Evolutionary conservation across 2,113 vertebrate genomes (phyloP).

Genomic region (Callospermophilus lateralis): DNA sequence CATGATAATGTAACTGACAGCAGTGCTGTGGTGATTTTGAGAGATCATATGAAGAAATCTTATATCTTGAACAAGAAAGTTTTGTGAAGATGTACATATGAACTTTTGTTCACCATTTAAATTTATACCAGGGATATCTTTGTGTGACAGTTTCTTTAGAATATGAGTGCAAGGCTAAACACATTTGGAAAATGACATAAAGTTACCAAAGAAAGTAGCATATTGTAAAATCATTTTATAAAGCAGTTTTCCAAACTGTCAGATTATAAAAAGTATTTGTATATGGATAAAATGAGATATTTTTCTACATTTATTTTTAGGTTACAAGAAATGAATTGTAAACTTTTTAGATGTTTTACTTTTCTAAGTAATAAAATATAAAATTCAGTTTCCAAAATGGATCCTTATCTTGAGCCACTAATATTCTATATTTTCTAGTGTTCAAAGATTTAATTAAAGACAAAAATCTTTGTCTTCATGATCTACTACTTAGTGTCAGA

Average conservation of each 20-base stretch:
- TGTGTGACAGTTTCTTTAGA: slow-evolving; percentile 52
- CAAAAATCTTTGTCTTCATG: neutral
- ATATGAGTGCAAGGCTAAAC: slow-evolving; percentile 59
- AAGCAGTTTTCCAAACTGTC: slow-evolving; percentile 70
- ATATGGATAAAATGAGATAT: neutral
- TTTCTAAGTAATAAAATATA: slow-evolving; percentile 44
- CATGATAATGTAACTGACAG: neutral
- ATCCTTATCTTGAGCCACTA: neutral
- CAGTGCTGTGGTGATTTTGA: neutral
- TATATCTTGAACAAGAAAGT: neutral
- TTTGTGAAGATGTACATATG: slow-evolving; percentile 35
- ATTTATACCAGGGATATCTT: slow-evolving; percentile 53
- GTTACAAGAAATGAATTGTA: slow-evolving; percentile 49
- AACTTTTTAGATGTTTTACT: slow-evolving; percentile 44
- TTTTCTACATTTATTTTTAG: slow-evolving; percentile 57
- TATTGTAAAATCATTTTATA: slow-evolving; percentile 72
- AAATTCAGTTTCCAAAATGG: neutral
- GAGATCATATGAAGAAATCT: neutral
- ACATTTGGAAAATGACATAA: slow-evolving; percentile 62
- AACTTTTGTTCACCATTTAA: slow-evolving; percentile 57
- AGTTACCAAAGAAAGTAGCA: slow-evolving; percentile 62
- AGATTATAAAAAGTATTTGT: slow-evolving; percentile 55
- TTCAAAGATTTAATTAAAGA: neutral
- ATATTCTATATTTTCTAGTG: neutral
- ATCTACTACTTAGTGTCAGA: neutral